These are phyloP conservation scores for Holotrichia oblita DNA, from an alignment of 1,140 invertebrate species.

Conservation along the genomic window DNA sequence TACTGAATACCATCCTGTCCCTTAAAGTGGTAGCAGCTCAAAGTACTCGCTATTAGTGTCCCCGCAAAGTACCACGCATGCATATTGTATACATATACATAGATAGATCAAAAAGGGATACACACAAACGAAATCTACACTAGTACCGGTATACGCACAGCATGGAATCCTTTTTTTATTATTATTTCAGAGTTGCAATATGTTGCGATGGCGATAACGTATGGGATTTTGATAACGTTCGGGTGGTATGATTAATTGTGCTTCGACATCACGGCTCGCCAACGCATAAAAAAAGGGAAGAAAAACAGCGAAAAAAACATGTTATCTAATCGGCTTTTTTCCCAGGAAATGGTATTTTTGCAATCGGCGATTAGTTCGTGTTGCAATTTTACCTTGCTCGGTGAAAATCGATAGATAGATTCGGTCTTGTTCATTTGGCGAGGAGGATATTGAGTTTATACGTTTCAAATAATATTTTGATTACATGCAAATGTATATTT, in stretches of 20 bases:
- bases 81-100: too few relatives aligned
- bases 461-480: too few relatives aligned
- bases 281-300: not conserved
- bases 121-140: not conserved
- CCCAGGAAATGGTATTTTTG: not conserved
- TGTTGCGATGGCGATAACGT: constrained; percentile 32
- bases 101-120: not conserved
- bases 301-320: not conserved
- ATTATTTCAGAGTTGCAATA: constrained; percentile 19
- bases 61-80: not conserved
- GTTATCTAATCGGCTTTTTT: constrained; percentile 20
- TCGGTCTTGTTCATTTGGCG: too few relatives aligned
- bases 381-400: not conserved
- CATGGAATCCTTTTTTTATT: not conserved
- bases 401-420: not conserved
- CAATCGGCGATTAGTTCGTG: not conserved
- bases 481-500: too few relatives aligned
- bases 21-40: too few relatives aligned
- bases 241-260: constrained; percentile 15
- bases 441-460: not conserved
- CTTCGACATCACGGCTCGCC: not conserved
- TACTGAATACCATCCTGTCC: too few relatives aligned
- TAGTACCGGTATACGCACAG: not conserved
- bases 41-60: not conserved
- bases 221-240: constrained; percentile 29